Base-by-base conservation (phyloP, 23 tunicate genomes). In the Halocynthia aurantium region DNA sequence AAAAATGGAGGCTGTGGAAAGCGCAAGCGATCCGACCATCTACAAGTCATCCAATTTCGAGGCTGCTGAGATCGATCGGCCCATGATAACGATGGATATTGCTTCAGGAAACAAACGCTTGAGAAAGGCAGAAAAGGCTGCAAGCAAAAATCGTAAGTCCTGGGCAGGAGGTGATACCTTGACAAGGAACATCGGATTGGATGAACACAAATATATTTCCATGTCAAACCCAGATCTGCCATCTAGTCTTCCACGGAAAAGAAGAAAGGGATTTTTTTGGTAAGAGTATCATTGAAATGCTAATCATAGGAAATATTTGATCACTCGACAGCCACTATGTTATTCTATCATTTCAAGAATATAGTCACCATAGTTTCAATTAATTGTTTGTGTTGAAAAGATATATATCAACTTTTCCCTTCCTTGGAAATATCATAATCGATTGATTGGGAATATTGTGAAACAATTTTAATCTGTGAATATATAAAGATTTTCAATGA, bases 41-140 rank as follows among this genome's bases (percentile, higher is more conserved):
- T 31, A 31, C 44, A 31, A 31, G 44, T 31, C 44, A 31, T 31
- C 44, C 44, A 31, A 1, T 31, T 20, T 21, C 22, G 62, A 6
- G 19, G 49, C 52, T 70, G 53, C 21, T 15, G 55, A 70, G n/a
- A 50, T 70, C 52, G 52, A 20, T 10, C 8, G 55, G 52, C 75
- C 75, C 11, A 70, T 20, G 12, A 10, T 50, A 8, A 64, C 56
- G 20, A 51, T 64, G 9, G 78, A 74, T 64, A 51, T 74, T 22
- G 78, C 78, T 22, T 65, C 78, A 40, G 78, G 78, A 8, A 74
- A 74, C 31, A 74, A 74, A 64, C 55, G 62, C 19, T n/a, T 74
- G 57, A 62, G 62, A 18, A 10, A 49, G 15, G 78, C 78, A 18
- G 78, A 74, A 56, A 74, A 74, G 21, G 78, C 78, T 4, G 78